Evolutionary conservation across 2,888 invertebrate genomes (phyloP), one percentile per base, ranked within the genome.

Genomic region (Morinoia aosen): DNA sequence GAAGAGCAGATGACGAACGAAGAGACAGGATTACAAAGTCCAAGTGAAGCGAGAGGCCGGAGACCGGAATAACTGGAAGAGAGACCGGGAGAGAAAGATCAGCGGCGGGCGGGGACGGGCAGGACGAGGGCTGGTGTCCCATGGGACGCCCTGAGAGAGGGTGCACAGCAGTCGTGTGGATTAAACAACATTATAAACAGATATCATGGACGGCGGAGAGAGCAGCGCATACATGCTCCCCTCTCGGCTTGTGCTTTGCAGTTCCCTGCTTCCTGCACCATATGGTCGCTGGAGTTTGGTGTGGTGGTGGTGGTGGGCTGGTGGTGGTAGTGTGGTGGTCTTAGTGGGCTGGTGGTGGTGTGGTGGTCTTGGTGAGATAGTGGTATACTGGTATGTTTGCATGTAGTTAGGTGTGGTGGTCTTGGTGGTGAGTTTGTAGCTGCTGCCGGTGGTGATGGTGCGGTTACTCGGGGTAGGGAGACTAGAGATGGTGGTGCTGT

Each of bases 121-220:
- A 94, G 58, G 94, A 61, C 48, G 40, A 90, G 90, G 90, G 90
- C 25, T 48, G 94, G 16, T 57, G 56, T 94, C 94, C 94, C 94
- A 25, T 94, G 94, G 94, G 94, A 94, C 94, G n/a, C n/a, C 33
- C 19, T 39, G 57, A 94, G 94, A 94, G 94, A 58, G 94, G 58
- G 94, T 56, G 94, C 94, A 94, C 94, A n/a, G 33, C 57, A 94
- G 94, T 58, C n/a, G 57, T 58, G 19, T 94, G 94, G 94, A 94
- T 94, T 94, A 94, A 94, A 94, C 94, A 94, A 94, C 94, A 94
- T 94, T 94, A 94, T 94, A 58, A 94, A 94, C 94, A 94, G 94
- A 94, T 94, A 94, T 94, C 94, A 94, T 94, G 94, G 90, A 90
- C 40, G 90, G 90, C 90, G 39, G 90, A 90, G 90, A 90, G 90